phyloP scores from a whole-genome alignment of 2,888 invertebrate species.

The Rosalia funebris region DNA sequence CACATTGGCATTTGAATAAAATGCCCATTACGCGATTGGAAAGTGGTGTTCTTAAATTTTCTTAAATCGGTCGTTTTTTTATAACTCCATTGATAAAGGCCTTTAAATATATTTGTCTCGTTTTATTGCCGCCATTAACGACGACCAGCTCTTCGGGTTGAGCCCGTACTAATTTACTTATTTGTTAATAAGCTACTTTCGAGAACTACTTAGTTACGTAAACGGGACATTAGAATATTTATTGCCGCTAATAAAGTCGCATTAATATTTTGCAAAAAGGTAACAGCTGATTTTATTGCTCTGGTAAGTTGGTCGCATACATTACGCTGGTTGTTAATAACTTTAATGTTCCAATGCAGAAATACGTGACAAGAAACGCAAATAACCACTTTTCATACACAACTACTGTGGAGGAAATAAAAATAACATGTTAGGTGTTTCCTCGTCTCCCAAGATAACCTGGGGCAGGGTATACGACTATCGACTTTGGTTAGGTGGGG shows the following conservation, averaged over 20 bases:
- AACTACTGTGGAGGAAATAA: too few relatives aligned
- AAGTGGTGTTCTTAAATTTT: slow-evolving; percentile 55
- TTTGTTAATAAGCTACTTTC: slow-evolving; percentile 28
- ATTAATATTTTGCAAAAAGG: neutral
- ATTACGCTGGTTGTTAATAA: too few relatives aligned
- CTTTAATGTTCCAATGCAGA: too few relatives aligned
- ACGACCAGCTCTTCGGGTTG: slow-evolving; percentile 44
- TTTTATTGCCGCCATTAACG: slow-evolving; percentile 45
- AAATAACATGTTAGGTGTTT: too few relatives aligned
- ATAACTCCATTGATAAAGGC: slow-evolving; percentile 48
- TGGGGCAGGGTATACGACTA: too few relatives aligned
- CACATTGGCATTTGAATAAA: slow-evolving; percentile 65
- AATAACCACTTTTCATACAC: too few relatives aligned
- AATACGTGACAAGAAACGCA: too few relatives aligned
- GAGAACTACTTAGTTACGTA: slow-evolving; percentile 26
- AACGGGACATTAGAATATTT: slow-evolving; percentile 20
- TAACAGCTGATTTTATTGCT: neutral
- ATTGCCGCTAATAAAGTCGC: slow-evolving; percentile 4
- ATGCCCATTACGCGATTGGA: slow-evolving; percentile 63
- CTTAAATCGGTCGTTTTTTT: slow-evolving; percentile 49
- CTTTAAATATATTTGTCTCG: slow-evolving; percentile 48
- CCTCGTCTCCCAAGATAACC: too few relatives aligned
- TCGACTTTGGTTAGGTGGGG: too few relatives aligned
- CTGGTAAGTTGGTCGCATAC: too few relatives aligned
- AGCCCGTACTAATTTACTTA: slow-evolving; percentile 48